A percentile compares a stretch with the other conserved stretches of the same genome.
phyloP scores from a whole-genome alignment of 2,888 invertebrate genomes.

The Balanococcus diminutus region DNA sequence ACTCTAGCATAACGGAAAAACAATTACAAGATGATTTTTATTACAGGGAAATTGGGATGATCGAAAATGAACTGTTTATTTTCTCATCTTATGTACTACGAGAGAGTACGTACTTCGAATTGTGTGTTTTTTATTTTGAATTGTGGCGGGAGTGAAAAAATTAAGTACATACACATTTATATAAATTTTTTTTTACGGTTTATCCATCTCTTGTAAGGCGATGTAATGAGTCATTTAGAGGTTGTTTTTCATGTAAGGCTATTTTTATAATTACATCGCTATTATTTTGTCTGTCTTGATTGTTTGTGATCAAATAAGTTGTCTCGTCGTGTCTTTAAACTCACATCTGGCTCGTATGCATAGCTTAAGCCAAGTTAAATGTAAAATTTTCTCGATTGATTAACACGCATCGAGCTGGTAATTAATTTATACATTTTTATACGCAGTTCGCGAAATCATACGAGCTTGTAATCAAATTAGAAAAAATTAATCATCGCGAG shows the following conservation, averaged over 20 bases:
- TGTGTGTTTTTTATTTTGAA: neutral
- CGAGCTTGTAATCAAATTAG: neutral
- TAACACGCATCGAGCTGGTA: neutral
- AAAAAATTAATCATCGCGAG: neutral
- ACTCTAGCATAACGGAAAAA: neutral
- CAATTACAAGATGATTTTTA: neutral
- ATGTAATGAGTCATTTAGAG: neutral
- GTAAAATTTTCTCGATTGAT: neutral
- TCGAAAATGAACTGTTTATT: neutral
- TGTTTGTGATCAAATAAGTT: neutral
- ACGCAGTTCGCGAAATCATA: neutral
- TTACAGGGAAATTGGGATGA: neutral
- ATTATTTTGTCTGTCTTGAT: conserved; percentile 1
- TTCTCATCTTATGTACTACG: neutral
- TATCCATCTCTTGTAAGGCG: neutral
- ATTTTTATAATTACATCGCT: neutral
- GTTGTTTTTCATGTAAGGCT: conserved; percentile 3
- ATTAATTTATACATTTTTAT: neutral
- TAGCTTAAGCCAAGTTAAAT: neutral
- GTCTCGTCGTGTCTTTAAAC: conserved; percentile 5
- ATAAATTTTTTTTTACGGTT: neutral
- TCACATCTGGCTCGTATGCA: neutral
- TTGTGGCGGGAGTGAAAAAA: neutral
- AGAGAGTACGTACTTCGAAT: neutral
- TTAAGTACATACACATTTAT: neutral